These are phyloP conservation scores for Anisognathus igniventris DNA, from an alignment of 2,797 vertebrate genomes.

Conservation along the genomic window DNA sequence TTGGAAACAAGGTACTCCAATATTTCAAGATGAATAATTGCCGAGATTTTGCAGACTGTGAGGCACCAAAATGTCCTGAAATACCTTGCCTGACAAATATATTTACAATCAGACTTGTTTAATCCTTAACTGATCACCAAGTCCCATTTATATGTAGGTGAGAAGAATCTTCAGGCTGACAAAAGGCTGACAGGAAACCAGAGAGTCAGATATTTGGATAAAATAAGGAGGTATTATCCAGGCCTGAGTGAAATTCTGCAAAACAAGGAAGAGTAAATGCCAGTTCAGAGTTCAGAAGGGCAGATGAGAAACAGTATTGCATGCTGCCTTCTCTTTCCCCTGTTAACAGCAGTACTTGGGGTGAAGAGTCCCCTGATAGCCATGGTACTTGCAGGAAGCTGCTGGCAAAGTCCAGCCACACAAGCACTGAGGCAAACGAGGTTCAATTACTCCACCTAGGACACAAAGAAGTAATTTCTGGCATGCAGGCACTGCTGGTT, in stretches of 20 bases:
- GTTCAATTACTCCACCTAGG: not conserved
- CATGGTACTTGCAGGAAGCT: not conserved
- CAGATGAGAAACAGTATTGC: not conserved
- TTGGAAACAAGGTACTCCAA: not conserved
- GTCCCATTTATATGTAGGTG: not conserved
- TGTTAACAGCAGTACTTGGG: not conserved
- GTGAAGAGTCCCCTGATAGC: not conserved
- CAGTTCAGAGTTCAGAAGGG: not conserved
- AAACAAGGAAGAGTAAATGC: not conserved
- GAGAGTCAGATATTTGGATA: not conserved
- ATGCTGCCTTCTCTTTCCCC: not conserved
- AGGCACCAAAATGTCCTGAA: not conserved
- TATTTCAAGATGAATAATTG: not conserved
- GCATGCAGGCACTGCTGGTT: not conserved
- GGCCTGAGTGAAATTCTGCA: not conserved
- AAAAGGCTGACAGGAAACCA: not conserved
- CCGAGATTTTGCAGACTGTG: not conserved
- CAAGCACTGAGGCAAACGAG: accelerated
- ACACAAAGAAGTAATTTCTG: not conserved
- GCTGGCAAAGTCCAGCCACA: not conserved
- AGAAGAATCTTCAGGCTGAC: not conserved
- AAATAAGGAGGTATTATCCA: not conserved
- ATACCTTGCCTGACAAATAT: not conserved
- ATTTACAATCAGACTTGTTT: not conserved
- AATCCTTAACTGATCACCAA: not conserved